Percentiles rank a stretch among this genome's conserved stretches.
These are phyloP conservation scores for Chrysolina haemoptera DNA, from an alignment of 2,888 invertebrate genomes.

Conservation along the genomic window DNA sequence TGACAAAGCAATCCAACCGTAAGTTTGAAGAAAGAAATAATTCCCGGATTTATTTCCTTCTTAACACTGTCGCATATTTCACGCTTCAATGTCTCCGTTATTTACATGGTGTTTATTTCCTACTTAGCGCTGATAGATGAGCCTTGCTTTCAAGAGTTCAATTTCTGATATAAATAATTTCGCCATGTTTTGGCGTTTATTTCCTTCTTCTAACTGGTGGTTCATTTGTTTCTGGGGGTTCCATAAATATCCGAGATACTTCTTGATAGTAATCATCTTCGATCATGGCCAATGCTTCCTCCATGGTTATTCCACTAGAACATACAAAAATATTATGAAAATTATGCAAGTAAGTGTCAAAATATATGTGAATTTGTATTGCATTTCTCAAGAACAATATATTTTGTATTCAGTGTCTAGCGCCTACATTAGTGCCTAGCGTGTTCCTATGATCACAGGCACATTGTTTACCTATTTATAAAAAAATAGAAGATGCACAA, in stretches of 20 bases:
- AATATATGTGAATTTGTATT: neutral
- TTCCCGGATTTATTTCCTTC: too few species aligned
- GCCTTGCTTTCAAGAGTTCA: too few species aligned
- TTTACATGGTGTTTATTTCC: too few species aligned
- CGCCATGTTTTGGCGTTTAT: too few species aligned
- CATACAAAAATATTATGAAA: too few species aligned
- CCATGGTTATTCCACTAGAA: constrained; percentile 19
- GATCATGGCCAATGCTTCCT: constrained; percentile 21
- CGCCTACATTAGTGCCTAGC: constrained; percentile 25
- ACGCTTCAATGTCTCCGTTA: too few species aligned
- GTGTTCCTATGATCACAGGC: constrained; percentile 20
- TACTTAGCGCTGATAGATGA: too few species aligned
- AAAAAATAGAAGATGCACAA: neutral
- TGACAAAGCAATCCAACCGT: too few species aligned
- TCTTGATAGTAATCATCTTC: constrained; percentile 10
- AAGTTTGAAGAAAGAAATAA: too few species aligned
- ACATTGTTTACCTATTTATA: neutral
- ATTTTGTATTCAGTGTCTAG: constrained; percentile 4
- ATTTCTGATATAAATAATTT: too few species aligned
- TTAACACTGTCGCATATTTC: too few species aligned
- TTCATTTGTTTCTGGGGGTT: constrained; percentile 36
- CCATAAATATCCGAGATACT: constrained; percentile 20
- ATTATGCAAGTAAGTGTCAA: neutral
- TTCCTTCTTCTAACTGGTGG: too few species aligned
- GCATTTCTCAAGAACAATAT: neutral